phyloP scores from a whole-genome alignment of 2,113 vertebrate genomes.

The Atractosteus spatula region DNA sequence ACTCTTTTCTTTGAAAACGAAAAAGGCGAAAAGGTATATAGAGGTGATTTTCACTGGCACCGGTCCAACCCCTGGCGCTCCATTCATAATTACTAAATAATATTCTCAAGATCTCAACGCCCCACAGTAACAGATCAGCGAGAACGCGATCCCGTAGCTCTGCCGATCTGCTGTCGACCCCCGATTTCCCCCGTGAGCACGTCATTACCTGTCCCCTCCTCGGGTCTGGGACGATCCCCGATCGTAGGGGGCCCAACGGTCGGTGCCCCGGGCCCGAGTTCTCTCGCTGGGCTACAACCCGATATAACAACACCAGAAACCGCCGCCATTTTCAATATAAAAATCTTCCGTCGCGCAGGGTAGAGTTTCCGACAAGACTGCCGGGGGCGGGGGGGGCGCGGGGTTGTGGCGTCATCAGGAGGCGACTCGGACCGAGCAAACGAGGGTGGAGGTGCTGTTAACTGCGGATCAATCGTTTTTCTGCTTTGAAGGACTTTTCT shows the following conservation, averaged over 20 bases:
- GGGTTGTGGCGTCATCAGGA: neutral
- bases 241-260: slow-evolving; percentile 35
- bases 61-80: no score
- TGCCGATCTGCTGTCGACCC: slow-evolving; percentile 27
- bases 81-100: no score
- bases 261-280: slow-evolving; percentile 47
- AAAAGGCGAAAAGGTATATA: no score
- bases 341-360: slow-evolving; percentile 43
- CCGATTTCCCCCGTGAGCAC: neutral
- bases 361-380: slow-evolving; percentile 3
- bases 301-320: slow-evolving; percentile 52
- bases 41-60: no score
- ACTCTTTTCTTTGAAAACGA: no score
- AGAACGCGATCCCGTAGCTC: neutral
- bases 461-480: no score
- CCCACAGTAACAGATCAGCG: no score
- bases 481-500: no score
- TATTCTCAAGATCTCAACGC: no score
- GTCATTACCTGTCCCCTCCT: slow-evolving; percentile 61
- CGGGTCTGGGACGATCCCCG: slow-evolving; percentile 53
- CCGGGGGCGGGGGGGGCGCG: neutral
- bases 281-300: slow-evolving; percentile 61
- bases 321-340: slow-evolving; percentile 46
- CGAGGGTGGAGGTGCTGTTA: no score
- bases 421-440: neutral